Conservation (phyloP, 2,113 vertebrate species). For the Ornithorhynchus anatinus region DNA sequence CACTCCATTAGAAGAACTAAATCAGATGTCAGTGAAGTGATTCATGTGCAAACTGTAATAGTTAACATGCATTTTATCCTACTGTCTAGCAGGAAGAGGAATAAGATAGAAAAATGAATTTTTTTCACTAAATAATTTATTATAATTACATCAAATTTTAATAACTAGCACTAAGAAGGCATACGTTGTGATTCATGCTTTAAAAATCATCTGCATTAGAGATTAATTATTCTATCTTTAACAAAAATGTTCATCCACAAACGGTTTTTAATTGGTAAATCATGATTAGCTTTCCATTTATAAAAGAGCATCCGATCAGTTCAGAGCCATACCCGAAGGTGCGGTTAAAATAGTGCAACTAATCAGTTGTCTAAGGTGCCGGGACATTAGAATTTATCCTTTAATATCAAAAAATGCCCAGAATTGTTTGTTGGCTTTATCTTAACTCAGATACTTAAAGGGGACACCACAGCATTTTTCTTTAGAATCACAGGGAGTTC, state of each 20-base stretch:
- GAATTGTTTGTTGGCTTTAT: conserved; percentile 75
- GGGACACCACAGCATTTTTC: conserved; percentile 78
- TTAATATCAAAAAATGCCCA: conserved; percentile 68
- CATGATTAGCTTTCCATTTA: conserved; percentile 57
- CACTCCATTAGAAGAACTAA: conserved; percentile 37
- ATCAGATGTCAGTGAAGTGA: conserved; percentile 48
- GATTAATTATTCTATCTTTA: conserved; percentile 59
- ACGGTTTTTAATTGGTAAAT: conserved; percentile 67
- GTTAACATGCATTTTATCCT: conserved; percentile 53
- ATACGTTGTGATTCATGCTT: conserved; percentile 44
- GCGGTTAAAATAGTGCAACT: conserved; percentile 62
- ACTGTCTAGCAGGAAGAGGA: conserved; percentile 52
- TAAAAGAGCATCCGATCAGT: conserved; percentile 62
- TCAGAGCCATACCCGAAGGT: conserved; percentile 62
- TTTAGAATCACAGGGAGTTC: conserved; percentile 80
- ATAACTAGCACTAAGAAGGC: conserved; percentile 58
- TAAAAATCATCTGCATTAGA: conserved; percentile 35
- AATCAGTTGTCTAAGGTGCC: conserved; percentile 73
- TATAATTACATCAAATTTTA: conserved; percentile 66
- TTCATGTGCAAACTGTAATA: conserved; percentile 49
- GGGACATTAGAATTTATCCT: conserved; percentile 75
- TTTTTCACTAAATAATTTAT: conserved; percentile 60
- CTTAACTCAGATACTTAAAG: conserved; percentile 75
- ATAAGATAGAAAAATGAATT: conserved; percentile 57
- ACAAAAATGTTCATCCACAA: conserved; percentile 49